Evolutionary conservation across 2,113 vertebrate species (phyloP).

Genomic region (Esox niger): DNA sequence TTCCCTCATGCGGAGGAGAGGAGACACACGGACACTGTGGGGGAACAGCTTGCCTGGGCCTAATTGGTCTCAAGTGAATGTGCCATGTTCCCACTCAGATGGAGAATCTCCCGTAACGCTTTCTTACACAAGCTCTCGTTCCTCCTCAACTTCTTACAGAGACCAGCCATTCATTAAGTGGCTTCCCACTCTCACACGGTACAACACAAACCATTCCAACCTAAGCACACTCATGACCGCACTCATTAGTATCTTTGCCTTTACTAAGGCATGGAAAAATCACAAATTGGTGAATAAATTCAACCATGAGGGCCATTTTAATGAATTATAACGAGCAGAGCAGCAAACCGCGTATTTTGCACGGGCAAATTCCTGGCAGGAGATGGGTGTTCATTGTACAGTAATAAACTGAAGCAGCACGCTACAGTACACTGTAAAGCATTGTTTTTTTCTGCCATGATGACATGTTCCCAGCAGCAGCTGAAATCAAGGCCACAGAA

Average conservation of each 20-base stretch:
- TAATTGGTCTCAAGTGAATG: conserved; percentile 9
- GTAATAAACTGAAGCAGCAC: background rate
- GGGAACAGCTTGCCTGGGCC: background rate
- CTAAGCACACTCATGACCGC: background rate
- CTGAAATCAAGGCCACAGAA: conserved; percentile 41
- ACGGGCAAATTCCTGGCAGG: background rate
- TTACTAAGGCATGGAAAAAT: background rate
- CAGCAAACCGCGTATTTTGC: background rate
- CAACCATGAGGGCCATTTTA: background rate
- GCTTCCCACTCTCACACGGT: background rate
- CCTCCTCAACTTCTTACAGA: background rate
- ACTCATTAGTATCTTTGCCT: background rate
- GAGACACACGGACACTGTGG: background rate
- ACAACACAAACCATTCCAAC: too few species aligned
- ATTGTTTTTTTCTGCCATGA: conserved; percentile 13
- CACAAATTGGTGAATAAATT: background rate
- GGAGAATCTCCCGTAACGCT: background rate
- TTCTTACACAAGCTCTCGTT: background rate
- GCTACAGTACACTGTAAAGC: background rate
- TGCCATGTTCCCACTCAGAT: background rate
- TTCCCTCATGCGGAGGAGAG: background rate
- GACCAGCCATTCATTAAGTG: background rate
- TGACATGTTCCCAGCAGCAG: conserved; percentile 35
- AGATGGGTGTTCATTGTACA: background rate
- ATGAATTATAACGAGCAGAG: background rate